phyloP scores from a whole-genome alignment of 1,140 invertebrate species.

The Penaeus vannamei region DNA sequence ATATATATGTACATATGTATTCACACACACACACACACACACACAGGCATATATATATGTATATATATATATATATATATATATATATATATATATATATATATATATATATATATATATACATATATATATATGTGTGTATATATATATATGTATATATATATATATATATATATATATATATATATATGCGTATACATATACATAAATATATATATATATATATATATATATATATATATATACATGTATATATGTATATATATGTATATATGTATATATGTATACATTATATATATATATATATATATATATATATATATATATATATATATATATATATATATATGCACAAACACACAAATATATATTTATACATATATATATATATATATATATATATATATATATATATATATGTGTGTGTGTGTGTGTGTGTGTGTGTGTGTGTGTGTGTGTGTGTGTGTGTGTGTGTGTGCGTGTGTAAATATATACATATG shows the following conservation, averaged over 20 bases:
- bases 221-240: constrained; percentile 18
- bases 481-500: not conserved
- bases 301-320: constrained; percentile 11
- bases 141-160: not conserved
- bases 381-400: not conserved
- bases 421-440: not conserved
- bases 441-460: not conserved
- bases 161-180: not conserved
- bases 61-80: constrained; percentile 13
- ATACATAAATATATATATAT: not conserved
- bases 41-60: not conserved
- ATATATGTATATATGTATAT: not conserved
- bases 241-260: constrained; percentile 4
- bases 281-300: not conserved
- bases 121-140: not conserved
- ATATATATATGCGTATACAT: not conserved
- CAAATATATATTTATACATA: not conserved
- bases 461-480: not conserved
- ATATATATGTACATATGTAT: not conserved
- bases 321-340: not conserved
- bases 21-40: not conserved
- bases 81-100: constrained; percentile 20
- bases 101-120: not conserved
- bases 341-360: not conserved
- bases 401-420: not conserved